phyloP scores from a whole-genome alignment of 2,797 vertebrate species.

The Carcharodon carcharias region DNA sequence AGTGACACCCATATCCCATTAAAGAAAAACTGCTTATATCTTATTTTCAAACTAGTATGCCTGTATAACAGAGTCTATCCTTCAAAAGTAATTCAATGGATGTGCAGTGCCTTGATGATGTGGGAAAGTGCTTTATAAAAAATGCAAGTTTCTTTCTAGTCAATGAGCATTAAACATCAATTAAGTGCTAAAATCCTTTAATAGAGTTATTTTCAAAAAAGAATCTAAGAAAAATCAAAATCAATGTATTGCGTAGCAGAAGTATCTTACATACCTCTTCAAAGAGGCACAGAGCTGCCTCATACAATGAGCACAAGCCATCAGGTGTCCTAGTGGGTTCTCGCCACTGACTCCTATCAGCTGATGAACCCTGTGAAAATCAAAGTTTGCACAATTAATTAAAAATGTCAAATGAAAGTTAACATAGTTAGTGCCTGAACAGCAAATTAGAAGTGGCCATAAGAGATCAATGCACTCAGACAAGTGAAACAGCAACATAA shows the following conservation, averaged over 20 bases:
- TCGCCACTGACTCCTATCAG: constrained; percentile 90
- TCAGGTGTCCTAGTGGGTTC: constrained; percentile 84
- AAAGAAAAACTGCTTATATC: not conserved
- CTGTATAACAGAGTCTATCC: not conserved
- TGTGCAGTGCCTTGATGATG: not conserved
- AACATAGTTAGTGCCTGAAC: not conserved
- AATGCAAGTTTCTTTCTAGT: not conserved
- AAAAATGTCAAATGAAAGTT: not conserved
- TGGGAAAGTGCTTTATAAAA: not conserved
- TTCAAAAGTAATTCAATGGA: not conserved
- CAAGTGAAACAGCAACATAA: not conserved
- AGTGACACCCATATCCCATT: not conserved
- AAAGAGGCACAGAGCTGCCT: constrained; percentile 87
- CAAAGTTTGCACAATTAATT: constrained; percentile 12
- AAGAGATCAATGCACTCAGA: not conserved
- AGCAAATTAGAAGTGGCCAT: not conserved
- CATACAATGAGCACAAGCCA: constrained; percentile 86
- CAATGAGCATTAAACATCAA: too few relatives aligned
- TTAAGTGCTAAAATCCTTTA: too few relatives aligned
- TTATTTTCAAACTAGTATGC: not conserved
- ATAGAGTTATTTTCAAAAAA: too few relatives aligned
- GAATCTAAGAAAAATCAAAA: not conserved
- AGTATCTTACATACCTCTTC: constrained; percentile 69
- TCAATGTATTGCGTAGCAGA: not conserved
- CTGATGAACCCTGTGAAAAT: constrained; percentile 78